phyloP scores from a whole-genome alignment of 1,140 invertebrate species.

The Nasonia giraulti region DNA sequence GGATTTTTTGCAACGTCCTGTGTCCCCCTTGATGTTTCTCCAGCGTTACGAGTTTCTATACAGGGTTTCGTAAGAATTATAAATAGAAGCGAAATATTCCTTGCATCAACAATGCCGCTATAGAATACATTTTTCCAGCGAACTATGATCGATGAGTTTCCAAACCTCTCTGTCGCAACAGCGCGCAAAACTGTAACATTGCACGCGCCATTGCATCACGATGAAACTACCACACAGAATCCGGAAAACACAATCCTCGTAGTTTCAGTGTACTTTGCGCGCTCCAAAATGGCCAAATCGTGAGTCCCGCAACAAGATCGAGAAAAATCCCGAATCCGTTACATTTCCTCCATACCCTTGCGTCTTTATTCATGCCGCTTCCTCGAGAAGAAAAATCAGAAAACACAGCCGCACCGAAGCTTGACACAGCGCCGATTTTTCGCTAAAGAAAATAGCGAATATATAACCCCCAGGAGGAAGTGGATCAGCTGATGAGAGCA shows the following conservation, averaged over 20 bases:
- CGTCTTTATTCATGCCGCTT: neutral
- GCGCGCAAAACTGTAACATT: neutral
- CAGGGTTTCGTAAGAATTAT: neutral
- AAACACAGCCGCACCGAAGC: neutral
- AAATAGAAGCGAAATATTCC: neutral
- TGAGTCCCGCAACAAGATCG: too few species aligned
- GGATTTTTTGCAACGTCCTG: neutral
- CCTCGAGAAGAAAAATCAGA: neutral
- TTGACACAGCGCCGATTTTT: neutral
- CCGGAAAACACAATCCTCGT: too few species aligned
- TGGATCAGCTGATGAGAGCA: slow-evolving; percentile 41
- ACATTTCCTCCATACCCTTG: neutral
- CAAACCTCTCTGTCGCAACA: neutral
- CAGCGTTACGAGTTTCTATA: neutral
- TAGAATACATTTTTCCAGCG: neutral
- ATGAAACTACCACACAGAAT: neutral
- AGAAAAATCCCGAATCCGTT: too few species aligned
- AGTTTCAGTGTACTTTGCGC: too few species aligned
- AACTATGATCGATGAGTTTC: neutral
- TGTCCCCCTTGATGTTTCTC: neutral
- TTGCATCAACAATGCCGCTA: neutral
- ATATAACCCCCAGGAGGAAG: slow-evolving; percentile 10
- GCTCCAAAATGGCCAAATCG: too few species aligned
- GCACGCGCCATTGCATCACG: neutral
- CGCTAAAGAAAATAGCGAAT: neutral